Conservation (phyloP, 2,113 vertebrate genomes). For the Pseudopipra pipra region DNA sequence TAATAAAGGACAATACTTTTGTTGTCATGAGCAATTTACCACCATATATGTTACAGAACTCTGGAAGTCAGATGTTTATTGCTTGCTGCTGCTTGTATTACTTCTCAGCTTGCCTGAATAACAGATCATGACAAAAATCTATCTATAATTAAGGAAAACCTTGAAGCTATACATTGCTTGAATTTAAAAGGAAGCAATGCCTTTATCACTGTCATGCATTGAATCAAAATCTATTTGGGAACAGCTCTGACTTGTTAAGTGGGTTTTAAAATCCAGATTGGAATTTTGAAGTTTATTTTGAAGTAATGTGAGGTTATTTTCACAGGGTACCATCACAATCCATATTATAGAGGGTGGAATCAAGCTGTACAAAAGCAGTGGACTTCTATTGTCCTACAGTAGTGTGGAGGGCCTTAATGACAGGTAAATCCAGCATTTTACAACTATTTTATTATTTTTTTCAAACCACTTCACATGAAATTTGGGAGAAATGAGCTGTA, state of each 20-base stretch:
- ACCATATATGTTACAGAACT: neutral
- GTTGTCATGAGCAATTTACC: slow-evolving; percentile 37
- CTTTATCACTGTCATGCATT: neutral
- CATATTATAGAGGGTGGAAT: neutral
- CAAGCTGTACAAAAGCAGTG: neutral
- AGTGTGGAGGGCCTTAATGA: neutral
- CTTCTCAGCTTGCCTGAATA: neutral
- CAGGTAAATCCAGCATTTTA: neutral
- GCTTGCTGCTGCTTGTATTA: neutral
- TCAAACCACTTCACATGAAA: neutral
- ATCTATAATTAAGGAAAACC: slow-evolving; percentile 20
- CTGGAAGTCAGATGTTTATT: slow-evolving; percentile 20
- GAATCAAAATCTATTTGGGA: neutral
- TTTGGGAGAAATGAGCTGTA: neutral
- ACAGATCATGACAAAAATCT: slow-evolving; percentile 3
- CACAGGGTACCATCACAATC: neutral
- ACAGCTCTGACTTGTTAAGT: neutral
- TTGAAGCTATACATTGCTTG: neutral
- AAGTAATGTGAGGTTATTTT: neutral
- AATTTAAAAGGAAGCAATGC: neutral
- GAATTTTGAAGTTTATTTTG: neutral
- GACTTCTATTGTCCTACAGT: neutral
- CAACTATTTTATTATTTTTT: neutral
- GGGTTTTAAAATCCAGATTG: neutral
- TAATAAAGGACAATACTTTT: slow-evolving; percentile 35